Evolutionary conservation across 2,113 vertebrate genomes (phyloP).

Genomic region (Sylvilagus bachmani): DNA sequence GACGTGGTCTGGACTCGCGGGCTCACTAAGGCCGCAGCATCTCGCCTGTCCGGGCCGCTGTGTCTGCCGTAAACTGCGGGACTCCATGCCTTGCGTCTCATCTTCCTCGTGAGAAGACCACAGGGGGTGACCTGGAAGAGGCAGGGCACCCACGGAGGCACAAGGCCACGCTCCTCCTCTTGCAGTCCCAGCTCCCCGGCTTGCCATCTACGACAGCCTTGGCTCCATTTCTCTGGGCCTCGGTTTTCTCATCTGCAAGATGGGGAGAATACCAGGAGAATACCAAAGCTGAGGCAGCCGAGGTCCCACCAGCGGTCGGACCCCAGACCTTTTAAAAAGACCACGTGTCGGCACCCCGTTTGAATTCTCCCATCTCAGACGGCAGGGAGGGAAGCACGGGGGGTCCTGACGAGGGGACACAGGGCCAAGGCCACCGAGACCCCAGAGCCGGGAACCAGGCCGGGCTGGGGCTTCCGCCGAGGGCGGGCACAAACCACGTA

Average conservation of each 20-base stretch:
- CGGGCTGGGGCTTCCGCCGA: neutral
- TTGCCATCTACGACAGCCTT: neutral
- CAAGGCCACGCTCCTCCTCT: neutral
- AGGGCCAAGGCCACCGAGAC: neutral
- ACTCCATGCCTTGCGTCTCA: neutral
- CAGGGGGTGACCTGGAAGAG: neutral
- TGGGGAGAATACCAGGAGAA: neutral
- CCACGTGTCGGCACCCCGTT: neutral
- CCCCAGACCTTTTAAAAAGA: neutral
- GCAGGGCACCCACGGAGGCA: neutral
- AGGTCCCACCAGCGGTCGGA: neutral
- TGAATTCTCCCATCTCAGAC: neutral
- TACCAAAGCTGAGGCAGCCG: neutral
- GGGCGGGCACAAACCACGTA: neutral
- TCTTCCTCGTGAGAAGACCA: neutral
- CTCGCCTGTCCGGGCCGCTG: neutral
- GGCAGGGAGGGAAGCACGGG: neutral
- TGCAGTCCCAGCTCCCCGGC: neutral
- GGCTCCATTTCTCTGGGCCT: neutral
- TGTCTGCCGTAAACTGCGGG: neutral
- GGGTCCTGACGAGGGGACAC: neutral
- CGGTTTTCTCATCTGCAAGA: constrained; percentile 23
- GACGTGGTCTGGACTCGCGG: neutral
- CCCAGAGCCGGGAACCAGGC: neutral
- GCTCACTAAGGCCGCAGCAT: neutral